Evolutionary conservation across 2,113 vertebrate genomes (phyloP).

Genomic region (Neotragus moschatus): DNA sequence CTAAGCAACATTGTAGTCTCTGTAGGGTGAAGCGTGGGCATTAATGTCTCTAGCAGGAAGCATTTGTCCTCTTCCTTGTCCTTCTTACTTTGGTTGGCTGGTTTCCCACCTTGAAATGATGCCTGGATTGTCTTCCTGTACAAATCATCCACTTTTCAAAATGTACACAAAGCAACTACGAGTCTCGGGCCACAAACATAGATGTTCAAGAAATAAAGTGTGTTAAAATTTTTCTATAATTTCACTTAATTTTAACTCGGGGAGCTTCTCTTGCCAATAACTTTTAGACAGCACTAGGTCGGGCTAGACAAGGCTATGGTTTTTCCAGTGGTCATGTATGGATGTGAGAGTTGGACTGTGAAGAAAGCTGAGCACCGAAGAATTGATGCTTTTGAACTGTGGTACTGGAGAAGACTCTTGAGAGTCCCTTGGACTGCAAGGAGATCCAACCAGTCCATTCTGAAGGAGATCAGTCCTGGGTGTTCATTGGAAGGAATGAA

Average conservation of each 20-base stretch:
- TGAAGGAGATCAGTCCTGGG: no score
- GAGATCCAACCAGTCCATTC: no score
- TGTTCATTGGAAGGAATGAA: no score
- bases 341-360: no score
- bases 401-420: no score
- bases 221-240: not conserved
- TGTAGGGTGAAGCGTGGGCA: not conserved
- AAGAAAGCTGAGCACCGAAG: no score
- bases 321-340: no score
- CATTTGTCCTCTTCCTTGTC: not conserved
- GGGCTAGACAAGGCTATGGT: no score
- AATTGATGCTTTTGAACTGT: no score
- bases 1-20: not conserved
- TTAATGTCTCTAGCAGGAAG: not conserved
- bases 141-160: not conserved
- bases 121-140: not conserved
- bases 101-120: not conserved
- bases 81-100: not conserved
- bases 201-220: not conserved
- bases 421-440: no score
- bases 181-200: not conserved
- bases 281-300: not conserved
- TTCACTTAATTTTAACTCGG: not conserved
- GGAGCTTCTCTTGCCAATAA: not conserved
- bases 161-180: not conserved